phyloP scores from a whole-genome alignment of 2,888 invertebrate genomes.

The Odontocerum albicorne region DNA sequence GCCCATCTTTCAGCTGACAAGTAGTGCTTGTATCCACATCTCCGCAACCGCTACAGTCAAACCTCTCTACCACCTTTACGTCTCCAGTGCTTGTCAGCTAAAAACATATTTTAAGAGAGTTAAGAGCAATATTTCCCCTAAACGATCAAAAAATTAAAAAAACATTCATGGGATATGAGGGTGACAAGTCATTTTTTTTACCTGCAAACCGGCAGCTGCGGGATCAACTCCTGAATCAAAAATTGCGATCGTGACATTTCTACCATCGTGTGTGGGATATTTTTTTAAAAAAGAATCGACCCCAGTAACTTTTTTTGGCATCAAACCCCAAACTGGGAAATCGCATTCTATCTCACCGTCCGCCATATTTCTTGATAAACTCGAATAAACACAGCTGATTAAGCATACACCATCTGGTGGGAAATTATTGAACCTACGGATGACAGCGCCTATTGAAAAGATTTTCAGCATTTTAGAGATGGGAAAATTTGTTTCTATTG shows the following conservation, averaged over 20 bases:
- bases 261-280: slow-evolving; percentile 89
- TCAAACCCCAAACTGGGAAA: slow-evolving; percentile 78
- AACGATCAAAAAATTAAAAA: background rate
- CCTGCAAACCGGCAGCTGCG: slow-evolving; percentile 91
- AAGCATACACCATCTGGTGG: slow-evolving; percentile 18
- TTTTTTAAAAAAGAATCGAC: slow-evolving; percentile 84
- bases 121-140: background rate
- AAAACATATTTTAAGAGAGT: slow-evolving; percentile 29
- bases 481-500: background rate
- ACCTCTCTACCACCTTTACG: slow-evolving; percentile 91
- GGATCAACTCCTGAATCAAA: slow-evolving; percentile 99
- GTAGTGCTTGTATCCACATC: slow-evolving; percentile 86
- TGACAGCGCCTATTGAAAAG: background rate
- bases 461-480: too few relatives aligned
- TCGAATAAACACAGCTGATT: slow-evolving; percentile 28
- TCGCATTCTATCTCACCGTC: slow-evolving; percentile 61
- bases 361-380: slow-evolving; percentile 51
- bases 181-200: slow-evolving; percentile 59
- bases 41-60: slow-evolving; percentile 95
- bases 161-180: slow-evolving; percentile 37
- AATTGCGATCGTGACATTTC: slow-evolving; percentile 89
- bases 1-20: slow-evolving; percentile 65
- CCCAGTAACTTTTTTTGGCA: slow-evolving; percentile 95
- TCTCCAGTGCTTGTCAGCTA: slow-evolving; percentile 87
- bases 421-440: background rate